Base-by-base conservation (phyloP, 2,113 vertebrate species). In the Pitta sordida region DNA sequence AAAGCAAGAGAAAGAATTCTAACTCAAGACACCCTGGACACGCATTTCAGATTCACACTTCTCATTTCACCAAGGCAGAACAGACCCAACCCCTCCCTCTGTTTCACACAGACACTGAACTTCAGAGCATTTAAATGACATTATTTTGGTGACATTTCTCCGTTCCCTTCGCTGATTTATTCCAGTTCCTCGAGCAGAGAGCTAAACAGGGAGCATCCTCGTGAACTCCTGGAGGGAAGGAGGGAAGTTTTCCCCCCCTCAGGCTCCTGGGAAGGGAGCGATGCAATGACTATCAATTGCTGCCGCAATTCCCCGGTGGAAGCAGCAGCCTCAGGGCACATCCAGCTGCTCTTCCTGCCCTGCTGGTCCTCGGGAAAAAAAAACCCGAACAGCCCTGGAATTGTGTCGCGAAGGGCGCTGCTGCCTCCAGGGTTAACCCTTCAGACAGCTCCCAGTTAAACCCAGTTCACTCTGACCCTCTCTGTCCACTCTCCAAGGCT, bases 231-330 rank as follows among this genome's bases (percentile, higher is more conserved):
- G 29, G 52, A 37, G 0, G 7, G 84, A 86, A 95, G 90, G 51
- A 91, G 90, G 63, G 87, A 73, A 76, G n/a, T 52, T 58, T 85
- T 44, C 52, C n/a, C 21, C n/a, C 89, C 95, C 87, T 48, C 16
- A 0, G 87, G 86, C 93, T 67, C 78, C 7, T 2, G 69, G 89
- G 91, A 37, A 11, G 53, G 70, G 39, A 68, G 39, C 0, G 67
- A 94, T 95, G 78, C 87, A 23, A 26, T 94, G 90, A 79, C 65
- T 87, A 11, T 65, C 78, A 75, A 95, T 83, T 39, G 64, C 74
- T 46, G 51, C 1, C 29, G 67, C 44, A 91, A 84, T 52, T 84
- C 94, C 76, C 91, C 4, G 23, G 64, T 91, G 87, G 81, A 75
- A 87, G 74, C 30, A 24, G 71, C 39, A 16, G 96, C 96, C 94